Percentiles rank a stretch among this genome's conserved stretches.
Conservation (phyloP, 2,113 vertebrate species). For the Thalassoma bifasciatum region DNA sequence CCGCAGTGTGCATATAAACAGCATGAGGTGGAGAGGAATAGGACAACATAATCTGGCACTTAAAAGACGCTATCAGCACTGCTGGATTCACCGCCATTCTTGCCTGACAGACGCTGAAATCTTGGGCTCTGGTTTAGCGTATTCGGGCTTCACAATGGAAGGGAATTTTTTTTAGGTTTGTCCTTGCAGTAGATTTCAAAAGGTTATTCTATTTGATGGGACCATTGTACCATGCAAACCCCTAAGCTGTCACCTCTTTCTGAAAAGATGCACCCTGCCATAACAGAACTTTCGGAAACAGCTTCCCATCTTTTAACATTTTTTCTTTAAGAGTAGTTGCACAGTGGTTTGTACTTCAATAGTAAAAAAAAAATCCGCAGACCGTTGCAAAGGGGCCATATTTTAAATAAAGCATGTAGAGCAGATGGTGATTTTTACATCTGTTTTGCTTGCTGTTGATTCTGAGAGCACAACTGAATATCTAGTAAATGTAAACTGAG, state of each 20-base stretch:
- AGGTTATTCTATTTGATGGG: slow-evolving; percentile 62
- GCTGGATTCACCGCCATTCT: slow-evolving; percentile 36
- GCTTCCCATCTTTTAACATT: slow-evolving; percentile 44
- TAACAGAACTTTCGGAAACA: slow-evolving; percentile 30
- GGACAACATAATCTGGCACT: slow-evolving; percentile 57
- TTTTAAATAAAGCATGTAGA: slow-evolving; percentile 31
- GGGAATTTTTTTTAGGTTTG: slow-evolving; percentile 38
- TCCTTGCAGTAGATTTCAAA: slow-evolving; percentile 55
- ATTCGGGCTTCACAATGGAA: slow-evolving; percentile 25
- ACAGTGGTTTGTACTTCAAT: slow-evolving; percentile 26
- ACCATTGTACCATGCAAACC: slow-evolving; percentile 56
- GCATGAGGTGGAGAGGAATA: slow-evolving; percentile 39
- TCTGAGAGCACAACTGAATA: slow-evolving; percentile 15
- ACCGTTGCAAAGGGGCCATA: slow-evolving; percentile 10
- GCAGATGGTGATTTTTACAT: not conserved
- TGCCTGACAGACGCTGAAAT: slow-evolving; percentile 45
- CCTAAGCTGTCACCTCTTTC: slow-evolving; percentile 49
- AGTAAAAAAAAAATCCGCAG: slow-evolving; percentile 17
- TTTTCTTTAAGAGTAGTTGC: slow-evolving; percentile 37
- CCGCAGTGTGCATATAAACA: slow-evolving; percentile 65
- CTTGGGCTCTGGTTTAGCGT: slow-evolving; percentile 12
- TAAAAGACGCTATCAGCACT: slow-evolving; percentile 47
- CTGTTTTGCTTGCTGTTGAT: not conserved
- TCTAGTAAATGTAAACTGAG: slow-evolving; percentile 4
- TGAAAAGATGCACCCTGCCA: slow-evolving; percentile 55